A percentile compares a stretch with the other conserved stretches of the same genome.
These are phyloP conservation scores for Nothobranchius furzeri DNA, from an alignment of 2,113 vertebrate genomes.

Conservation along the genomic window DNA sequence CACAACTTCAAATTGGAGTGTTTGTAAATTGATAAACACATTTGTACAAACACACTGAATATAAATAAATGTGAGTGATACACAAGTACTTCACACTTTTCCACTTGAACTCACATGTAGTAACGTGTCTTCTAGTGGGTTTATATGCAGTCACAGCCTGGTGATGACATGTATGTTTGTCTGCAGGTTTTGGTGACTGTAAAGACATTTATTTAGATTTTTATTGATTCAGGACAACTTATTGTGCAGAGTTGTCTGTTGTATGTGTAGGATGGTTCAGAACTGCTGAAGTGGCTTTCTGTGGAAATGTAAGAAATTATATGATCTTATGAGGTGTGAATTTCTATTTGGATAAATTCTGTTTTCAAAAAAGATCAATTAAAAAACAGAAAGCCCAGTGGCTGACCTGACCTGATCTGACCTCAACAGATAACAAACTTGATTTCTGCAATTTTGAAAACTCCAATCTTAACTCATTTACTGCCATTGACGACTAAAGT, in stretches of 20 bases:
- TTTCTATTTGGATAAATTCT: background rate
- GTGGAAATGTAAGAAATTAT: background rate
- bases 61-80: conserved; percentile 45
- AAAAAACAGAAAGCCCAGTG: no score
- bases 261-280: background rate
- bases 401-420: no score
- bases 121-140: conserved; percentile 20
- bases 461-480: no score
- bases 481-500: no score
- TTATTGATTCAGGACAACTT: conserved; percentile 29
- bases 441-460: no score
- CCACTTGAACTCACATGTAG: conserved; percentile 31
- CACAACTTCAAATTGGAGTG: conserved; percentile 70
- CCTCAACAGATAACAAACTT: no score
- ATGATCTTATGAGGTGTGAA: background rate
- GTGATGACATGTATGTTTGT: conserved; percentile 10
- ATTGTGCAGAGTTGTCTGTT: conserved; percentile 2
- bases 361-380: no score
- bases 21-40: conserved; percentile 62
- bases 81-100: conserved; percentile 25
- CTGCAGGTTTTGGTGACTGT: conserved; percentile 10
- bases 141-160: conserved; percentile 12
- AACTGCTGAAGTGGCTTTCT: background rate
- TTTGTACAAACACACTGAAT: conserved; percentile 35
- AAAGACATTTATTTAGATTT: background rate